Conservation (phyloP, 2,797 vertebrate species). For the Malacoctenus gilli region DNA sequence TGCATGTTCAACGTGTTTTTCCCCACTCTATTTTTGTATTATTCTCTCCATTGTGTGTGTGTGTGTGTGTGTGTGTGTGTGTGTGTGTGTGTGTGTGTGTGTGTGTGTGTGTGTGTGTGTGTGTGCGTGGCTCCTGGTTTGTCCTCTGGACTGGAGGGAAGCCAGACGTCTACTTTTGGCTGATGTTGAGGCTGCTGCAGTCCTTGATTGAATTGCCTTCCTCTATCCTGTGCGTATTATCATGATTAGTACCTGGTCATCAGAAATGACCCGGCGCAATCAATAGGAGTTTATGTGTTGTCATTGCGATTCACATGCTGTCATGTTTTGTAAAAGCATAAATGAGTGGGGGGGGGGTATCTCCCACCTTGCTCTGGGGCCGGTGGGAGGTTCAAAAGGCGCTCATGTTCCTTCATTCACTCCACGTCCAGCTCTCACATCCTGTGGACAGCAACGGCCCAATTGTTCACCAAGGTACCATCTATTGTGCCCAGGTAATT, state of each 20-base stretch:
- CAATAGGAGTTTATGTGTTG: conserved; percentile 20
- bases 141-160: conserved; percentile 10
- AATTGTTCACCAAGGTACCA: conserved; percentile 74
- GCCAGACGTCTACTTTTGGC: background rate
- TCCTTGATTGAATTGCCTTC: conserved; percentile 17
- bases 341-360: conserved; percentile 31
- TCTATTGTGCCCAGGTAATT: conserved; percentile 85
- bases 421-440: conserved; percentile 27
- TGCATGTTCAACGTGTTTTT: background rate
- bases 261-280: conserved; percentile 14
- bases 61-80: background rate
- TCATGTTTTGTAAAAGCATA: conserved; percentile 31
- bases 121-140: background rate
- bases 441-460: conserved; percentile 59
- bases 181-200: background rate
- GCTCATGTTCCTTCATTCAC: conserved; percentile 9
- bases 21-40: background rate
- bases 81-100: background rate
- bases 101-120: background rate
- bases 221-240: conserved; percentile 19
- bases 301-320: conserved; percentile 26
- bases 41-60: too few relatives aligned
- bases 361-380: conserved; percentile 5
- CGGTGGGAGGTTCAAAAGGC: conserved; percentile 25
- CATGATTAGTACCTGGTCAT: conserved; percentile 18